phyloP scores from a whole-genome alignment of 2,888 invertebrate genomes.

The Cyclophora punctaria region DNA sequence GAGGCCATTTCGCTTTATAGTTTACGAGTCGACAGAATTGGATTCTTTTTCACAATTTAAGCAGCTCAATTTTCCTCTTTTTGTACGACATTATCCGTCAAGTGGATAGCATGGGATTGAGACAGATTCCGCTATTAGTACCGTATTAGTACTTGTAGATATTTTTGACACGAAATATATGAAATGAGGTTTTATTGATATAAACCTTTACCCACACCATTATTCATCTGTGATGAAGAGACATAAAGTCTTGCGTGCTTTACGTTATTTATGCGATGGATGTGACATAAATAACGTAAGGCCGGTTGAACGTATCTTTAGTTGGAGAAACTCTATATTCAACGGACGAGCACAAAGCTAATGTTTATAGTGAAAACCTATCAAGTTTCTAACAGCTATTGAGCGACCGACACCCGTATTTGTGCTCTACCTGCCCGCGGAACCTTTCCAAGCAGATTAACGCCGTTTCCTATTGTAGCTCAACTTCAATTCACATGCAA shows the following conservation, averaged over 20 bases:
- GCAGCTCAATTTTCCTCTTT: constrained; percentile 8
- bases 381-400: constrained; percentile 61
- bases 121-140: no score
- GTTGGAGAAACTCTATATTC: constrained; percentile 53
- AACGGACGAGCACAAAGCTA: constrained; percentile 39
- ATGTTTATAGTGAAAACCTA: constrained; percentile 64
- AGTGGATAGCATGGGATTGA: no score
- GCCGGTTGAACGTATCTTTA: constrained; percentile 31
- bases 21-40: constrained; percentile 39
- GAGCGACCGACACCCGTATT: constrained; percentile 34
- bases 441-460: constrained; percentile 49
- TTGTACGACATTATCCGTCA: constrained; percentile 4
- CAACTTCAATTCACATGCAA: constrained; percentile 65
- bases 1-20: constrained; percentile 53
- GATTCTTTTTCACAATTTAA: constrained; percentile 20
- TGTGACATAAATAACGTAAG: no score
- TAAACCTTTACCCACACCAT: no score
- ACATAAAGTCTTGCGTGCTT: no score
- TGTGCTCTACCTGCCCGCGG: constrained; percentile 34
- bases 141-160: no score
- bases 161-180: no score
- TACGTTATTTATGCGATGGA: no score
- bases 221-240: no score
- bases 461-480: constrained; percentile 51
- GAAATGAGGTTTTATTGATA: no score